Percentiles rank a stretch among this genome's conserved stretches.
Conservation (phyloP, 2,797 vertebrate genomes). For the Apogon hyalosoma region DNA sequence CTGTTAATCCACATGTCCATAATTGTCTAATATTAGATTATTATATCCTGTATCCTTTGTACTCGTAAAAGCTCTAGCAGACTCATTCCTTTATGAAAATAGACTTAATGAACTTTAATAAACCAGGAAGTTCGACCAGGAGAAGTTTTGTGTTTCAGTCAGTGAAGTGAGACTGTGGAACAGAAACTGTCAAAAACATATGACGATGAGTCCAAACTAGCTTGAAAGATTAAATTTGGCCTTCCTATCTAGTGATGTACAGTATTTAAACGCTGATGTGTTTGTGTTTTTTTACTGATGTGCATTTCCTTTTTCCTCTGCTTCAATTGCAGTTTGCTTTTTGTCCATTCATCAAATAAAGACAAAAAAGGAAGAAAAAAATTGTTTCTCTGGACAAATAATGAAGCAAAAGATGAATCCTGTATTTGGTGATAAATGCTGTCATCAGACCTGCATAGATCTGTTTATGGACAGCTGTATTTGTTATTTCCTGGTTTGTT, state of each 20-base stretch:
- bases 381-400: not conserved
- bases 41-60: too few relatives aligned
- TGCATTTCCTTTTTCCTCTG: not conserved
- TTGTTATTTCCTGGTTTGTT: not conserved
- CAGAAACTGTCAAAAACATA: too few relatives aligned
- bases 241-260: not conserved
- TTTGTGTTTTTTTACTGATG: not conserved
- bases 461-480: not conserved
- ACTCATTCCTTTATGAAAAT: too few relatives aligned
- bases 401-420: not conserved
- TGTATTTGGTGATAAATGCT: not conserved
- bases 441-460: not conserved
- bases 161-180: not conserved
- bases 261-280: not conserved
- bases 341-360: conserved; percentile 5
- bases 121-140: too few relatives aligned
- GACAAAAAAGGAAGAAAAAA: not conserved
- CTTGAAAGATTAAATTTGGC: not conserved
- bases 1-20: too few relatives aligned
- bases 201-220: too few relatives aligned
- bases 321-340: not conserved
- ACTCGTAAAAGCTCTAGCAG: too few relatives aligned
- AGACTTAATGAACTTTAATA: too few relatives aligned
- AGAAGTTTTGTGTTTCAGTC: too few relatives aligned
- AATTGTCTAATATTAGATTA: too few relatives aligned